Conservation (phyloP, 2,888 invertebrate genomes). For the Cataglyphis rosenhaueri region DNA sequence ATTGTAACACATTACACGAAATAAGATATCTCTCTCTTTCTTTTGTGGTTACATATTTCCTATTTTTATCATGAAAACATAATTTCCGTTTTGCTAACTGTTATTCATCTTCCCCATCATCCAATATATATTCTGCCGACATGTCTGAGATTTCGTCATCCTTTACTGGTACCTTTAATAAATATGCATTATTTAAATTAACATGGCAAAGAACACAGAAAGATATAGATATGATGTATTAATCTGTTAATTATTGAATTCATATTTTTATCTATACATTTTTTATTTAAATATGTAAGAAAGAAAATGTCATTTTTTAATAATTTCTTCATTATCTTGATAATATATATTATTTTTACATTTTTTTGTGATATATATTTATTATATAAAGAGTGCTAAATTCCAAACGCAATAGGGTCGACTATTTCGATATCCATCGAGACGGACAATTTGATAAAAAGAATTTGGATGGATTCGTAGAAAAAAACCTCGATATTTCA, state of each 20-base stretch:
- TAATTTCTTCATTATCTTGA: background rate
- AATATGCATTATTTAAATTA: constrained; percentile 48
- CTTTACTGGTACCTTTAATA: constrained; percentile 80
- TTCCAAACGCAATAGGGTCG: too few relatives aligned
- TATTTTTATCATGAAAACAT: constrained; percentile 29
- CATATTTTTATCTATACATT: background rate
- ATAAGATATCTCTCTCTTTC: constrained; percentile 11
- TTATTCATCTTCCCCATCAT: constrained; percentile 75
- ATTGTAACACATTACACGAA: background rate
- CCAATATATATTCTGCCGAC: constrained; percentile 71
- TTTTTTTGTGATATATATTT: constrained; percentile 14
- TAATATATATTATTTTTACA: background rate
- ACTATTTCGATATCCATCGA: too few relatives aligned
- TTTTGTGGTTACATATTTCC: constrained; percentile 27
- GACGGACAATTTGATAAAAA: too few relatives aligned
- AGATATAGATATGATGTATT: background rate
- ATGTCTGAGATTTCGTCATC: constrained; percentile 73
- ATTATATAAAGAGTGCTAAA: too few relatives aligned
- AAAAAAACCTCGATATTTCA: too few relatives aligned
- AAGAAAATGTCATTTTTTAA: background rate
- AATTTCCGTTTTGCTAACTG: constrained; percentile 41
- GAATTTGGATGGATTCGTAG: too few relatives aligned
- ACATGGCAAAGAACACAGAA: background rate
- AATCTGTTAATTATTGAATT: background rate
- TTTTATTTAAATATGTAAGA: background rate